A percentile compares a stretch with the other conserved stretches of the same genome.
Conservation (phyloP, 2,113 vertebrate genomes). For the Aleadryas rufinucha region DNA sequence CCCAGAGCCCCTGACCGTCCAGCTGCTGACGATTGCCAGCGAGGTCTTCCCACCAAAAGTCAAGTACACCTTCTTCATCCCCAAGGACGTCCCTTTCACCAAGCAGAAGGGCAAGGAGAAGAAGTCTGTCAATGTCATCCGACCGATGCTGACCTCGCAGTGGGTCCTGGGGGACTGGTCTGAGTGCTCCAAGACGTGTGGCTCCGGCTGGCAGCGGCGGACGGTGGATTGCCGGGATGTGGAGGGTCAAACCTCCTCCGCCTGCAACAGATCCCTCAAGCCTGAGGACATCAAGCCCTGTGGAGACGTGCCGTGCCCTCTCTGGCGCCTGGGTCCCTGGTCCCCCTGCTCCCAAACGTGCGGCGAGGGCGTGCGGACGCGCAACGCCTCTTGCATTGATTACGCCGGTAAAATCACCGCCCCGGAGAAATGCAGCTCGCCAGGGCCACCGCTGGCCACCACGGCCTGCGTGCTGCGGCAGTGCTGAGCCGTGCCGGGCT, state of each 20-base stretch:
- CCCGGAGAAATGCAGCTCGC: slow-evolving; percentile 74
- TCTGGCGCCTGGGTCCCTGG: slow-evolving; percentile 82
- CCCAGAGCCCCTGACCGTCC: slow-evolving; percentile 82
- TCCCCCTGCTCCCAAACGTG: slow-evolving; percentile 84
- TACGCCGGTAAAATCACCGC: slow-evolving; percentile 73
- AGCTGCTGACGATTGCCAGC: slow-evolving; percentile 82
- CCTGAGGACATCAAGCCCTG: slow-evolving; percentile 86
- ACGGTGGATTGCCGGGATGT: slow-evolving; percentile 84
- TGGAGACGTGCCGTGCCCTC: slow-evolving; percentile 82
- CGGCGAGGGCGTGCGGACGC: slow-evolving; percentile 75
- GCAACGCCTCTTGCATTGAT: slow-evolving; percentile 78
- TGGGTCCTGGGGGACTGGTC: slow-evolving; percentile 94
- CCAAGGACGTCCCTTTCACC: slow-evolving; percentile 80
- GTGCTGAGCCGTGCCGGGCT: slow-evolving; percentile 66
- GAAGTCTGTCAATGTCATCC: slow-evolving; percentile 78
- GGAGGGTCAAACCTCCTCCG: slow-evolving; percentile 75
- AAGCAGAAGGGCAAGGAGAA: slow-evolving; percentile 76
- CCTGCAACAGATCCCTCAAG: slow-evolving; percentile 81
- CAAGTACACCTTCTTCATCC: slow-evolving; percentile 93
- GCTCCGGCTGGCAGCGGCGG: slow-evolving; percentile 89
- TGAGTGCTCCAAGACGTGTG: slow-evolving; percentile 88
- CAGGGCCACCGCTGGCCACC: slow-evolving; percentile 60
- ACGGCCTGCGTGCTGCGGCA: slow-evolving; percentile 70
- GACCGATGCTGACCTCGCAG: slow-evolving; percentile 75
- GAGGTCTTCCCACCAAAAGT: slow-evolving; percentile 82